phyloP scores from a whole-genome alignment of 2,888 invertebrate species.

The Lydus trimaculatus region DNA sequence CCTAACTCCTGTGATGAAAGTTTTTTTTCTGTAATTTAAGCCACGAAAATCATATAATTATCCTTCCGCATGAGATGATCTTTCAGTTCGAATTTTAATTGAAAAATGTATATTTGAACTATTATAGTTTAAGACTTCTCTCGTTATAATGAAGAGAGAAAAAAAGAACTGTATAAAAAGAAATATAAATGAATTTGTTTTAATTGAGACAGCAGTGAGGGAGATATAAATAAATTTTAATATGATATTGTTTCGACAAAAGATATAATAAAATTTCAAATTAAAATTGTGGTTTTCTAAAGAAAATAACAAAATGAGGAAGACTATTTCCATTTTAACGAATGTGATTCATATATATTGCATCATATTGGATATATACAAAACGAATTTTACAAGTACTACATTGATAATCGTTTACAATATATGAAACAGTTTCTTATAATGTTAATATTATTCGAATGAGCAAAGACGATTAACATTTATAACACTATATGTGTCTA shows the following conservation, averaged over 20 bases:
- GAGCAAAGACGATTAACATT: conserved; percentile 28
- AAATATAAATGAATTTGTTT: background rate
- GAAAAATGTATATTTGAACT: background rate
- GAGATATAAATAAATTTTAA: conserved; percentile 7
- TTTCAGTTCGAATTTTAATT: background rate
- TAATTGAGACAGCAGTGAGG: background rate
- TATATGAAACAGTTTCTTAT: conserved; percentile 33
- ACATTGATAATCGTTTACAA: conserved; percentile 30
- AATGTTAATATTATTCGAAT: conserved; percentile 27
- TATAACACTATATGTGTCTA: conserved; percentile 18
- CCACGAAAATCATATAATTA: background rate
- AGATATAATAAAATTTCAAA: conserved; percentile 7
- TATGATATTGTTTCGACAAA: conserved; percentile 8
- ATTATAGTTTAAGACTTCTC: background rate
- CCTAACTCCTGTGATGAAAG: background rate
- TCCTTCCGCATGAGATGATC: background rate
- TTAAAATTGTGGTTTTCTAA: conserved; percentile 1
- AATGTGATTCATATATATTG: conserved; percentile 25
- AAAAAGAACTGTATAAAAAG: background rate
- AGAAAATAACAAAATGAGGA: background rate
- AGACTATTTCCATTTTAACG: conserved; percentile 10
- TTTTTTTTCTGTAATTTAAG: background rate
- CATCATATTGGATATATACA: conserved; percentile 31
- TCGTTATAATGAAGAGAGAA: background rate
- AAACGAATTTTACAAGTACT: conserved; percentile 26